A percentile compares a stretch with the other conserved stretches of the same genome.
Conservation (phyloP, 64 coral and sea anemone genomes). For the Stichodactyla mertensii region DNA sequence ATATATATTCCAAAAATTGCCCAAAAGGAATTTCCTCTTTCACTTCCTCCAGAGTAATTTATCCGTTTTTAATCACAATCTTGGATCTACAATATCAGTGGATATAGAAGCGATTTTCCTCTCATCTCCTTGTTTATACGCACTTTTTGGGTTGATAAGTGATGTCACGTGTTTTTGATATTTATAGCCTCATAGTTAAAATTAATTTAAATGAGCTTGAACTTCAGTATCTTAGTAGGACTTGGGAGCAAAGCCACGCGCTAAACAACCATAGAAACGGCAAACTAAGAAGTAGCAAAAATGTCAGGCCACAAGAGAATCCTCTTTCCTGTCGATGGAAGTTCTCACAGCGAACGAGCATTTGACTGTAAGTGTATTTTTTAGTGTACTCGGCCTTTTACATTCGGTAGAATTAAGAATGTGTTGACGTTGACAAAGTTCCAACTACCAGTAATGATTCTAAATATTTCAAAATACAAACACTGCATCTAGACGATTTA, state of each 20-base stretch:
- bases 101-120: too few species aligned
- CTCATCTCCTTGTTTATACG: too few species aligned
- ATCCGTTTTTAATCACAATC: too few species aligned
- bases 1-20: too few species aligned
- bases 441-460: neutral
- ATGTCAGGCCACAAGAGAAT: conserved; percentile 3
- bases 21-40: too few species aligned
- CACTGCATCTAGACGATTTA: neutral
- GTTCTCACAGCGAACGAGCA: conserved; percentile 40
- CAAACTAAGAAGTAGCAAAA: neutral
- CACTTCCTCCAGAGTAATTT: too few species aligned
- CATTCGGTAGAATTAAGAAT: neutral
- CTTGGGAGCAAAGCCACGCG: neutral
- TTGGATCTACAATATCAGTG: too few species aligned
- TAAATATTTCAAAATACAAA: neutral
- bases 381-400: neutral
- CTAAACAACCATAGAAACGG: neutral
- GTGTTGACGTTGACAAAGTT: neutral
- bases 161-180: too few species aligned
- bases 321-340: conserved; percentile 47
- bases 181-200: too few species aligned
- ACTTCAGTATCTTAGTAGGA: too few species aligned
- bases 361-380: conserved; percentile 52
- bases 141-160: too few species aligned
- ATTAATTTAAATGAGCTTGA: too few species aligned